Evolutionary conservation across 2,888 invertebrate genomes (phyloP).

Genomic region (Bibio marci): DNA sequence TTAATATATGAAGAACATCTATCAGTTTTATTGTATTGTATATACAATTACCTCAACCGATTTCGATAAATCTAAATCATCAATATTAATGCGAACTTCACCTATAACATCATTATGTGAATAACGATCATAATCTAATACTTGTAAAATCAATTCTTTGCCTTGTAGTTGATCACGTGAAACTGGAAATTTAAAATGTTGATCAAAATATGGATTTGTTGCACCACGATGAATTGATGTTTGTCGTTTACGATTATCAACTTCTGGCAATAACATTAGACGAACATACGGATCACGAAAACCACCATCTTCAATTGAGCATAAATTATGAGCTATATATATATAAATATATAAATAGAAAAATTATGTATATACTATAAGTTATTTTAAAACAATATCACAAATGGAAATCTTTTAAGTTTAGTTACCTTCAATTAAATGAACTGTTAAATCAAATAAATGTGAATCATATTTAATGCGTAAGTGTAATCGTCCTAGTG

Average conservation of each 20-base stretch:
- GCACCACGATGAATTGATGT: slow-evolving; percentile 71
- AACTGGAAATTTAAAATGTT: slow-evolving; percentile 83
- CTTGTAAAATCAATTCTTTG: slow-evolving; percentile 41
- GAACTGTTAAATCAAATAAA: slow-evolving; percentile 76
- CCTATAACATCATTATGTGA: slow-evolving; percentile 80
- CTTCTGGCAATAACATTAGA: slow-evolving; percentile 60
- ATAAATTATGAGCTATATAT: slow-evolving; percentile 56
- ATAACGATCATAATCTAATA: slow-evolving; percentile 39
- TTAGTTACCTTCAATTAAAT: slow-evolving; percentile 84
- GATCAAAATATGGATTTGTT: slow-evolving; percentile 75
- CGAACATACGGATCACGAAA: slow-evolving; percentile 83
- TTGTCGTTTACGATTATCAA: slow-evolving; percentile 70
- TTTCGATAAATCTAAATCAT: slow-evolving; percentile 51
- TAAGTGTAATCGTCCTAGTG: slow-evolving; percentile 66
- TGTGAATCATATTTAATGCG: slow-evolving; percentile 79
- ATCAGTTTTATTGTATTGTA: too few species aligned
- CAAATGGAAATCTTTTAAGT: too few species aligned
- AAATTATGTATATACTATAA: slow-evolving; percentile 1
- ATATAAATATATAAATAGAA: slow-evolving; percentile 1
- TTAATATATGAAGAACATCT: too few species aligned
- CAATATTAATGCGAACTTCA: slow-evolving; percentile 60
- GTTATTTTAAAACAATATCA: too few species aligned
- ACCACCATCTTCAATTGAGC: slow-evolving; percentile 68
- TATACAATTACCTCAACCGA: slow-evolving; percentile 23
- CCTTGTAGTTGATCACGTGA: slow-evolving; percentile 73